Evolutionary conservation across 2,113 vertebrate species (phyloP).

Genomic region (Dipodomys merriami): DNA sequence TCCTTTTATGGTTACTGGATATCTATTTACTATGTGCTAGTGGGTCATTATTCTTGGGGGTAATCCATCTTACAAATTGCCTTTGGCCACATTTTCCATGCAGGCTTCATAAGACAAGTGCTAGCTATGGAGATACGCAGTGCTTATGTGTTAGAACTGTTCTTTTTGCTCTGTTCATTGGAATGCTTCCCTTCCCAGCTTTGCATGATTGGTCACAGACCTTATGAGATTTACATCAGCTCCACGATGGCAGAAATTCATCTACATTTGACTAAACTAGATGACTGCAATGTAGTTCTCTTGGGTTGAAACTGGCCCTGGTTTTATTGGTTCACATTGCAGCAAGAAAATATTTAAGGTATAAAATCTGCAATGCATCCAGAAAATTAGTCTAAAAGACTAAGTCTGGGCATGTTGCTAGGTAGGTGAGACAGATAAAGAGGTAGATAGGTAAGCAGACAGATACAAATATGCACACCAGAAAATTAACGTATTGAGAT

Average conservation of each 20-base stretch:
- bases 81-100: not conserved
- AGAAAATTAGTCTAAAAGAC: slow-evolving; percentile 21
- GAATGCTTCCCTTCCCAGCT: slow-evolving; percentile 10
- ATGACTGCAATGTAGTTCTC: not conserved
- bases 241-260: slow-evolving; percentile 15
- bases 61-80: slow-evolving; percentile 51
- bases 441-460: not conserved
- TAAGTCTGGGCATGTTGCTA: not conserved
- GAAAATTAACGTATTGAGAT: not conserved
- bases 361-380: not conserved
- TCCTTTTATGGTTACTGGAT: slow-evolving; percentile 40
- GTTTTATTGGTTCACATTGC: slow-evolving; percentile 11
- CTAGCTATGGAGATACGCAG: not conserved
- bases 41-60: slow-evolving; percentile 28
- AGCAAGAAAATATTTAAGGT: slow-evolving; percentile 34
- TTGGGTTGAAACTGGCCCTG: slow-evolving; percentile 45
- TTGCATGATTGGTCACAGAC: not conserved
- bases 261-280: not conserved
- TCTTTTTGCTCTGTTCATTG: not conserved
- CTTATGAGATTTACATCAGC: slow-evolving; percentile 7
- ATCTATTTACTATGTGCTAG: slow-evolving; percentile 44
- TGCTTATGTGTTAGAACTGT: not conserved
- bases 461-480: not conserved
- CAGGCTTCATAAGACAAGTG: not conserved
- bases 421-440: not conserved